phyloP scores from a whole-genome alignment of 2,888 invertebrate species.

The Amorpha juglandis region DNA sequence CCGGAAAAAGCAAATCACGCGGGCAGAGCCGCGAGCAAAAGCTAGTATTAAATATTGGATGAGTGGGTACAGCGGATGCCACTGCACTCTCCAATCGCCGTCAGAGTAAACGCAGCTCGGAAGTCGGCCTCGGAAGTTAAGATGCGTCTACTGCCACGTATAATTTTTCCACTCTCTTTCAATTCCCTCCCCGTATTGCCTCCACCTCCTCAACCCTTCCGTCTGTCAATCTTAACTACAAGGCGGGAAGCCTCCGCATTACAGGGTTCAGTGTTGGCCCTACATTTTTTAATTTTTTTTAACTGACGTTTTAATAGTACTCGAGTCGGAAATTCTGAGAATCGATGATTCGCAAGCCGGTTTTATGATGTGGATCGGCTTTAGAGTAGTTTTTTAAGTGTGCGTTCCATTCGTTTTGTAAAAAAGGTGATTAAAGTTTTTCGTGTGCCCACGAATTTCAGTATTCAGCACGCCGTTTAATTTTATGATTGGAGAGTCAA shows the following conservation, averaged over 20 bases:
- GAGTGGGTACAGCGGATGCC: not conserved
- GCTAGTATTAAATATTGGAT: too few relatives aligned
- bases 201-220: slow-evolving; percentile 70
- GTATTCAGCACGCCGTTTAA: slow-evolving; percentile 21
- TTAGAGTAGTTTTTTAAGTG: slow-evolving; percentile 43
- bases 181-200: slow-evolving; percentile 68
- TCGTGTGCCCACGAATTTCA: slow-evolving; percentile 26
- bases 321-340: slow-evolving; percentile 58
- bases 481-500: slow-evolving; percentile 22
- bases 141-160: slow-evolving; percentile 82
- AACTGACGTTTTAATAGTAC: slow-evolving; percentile 71
- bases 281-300: slow-evolving; percentile 64
- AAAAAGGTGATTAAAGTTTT: slow-evolving; percentile 34
- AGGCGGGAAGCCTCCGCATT: slow-evolving; percentile 68
- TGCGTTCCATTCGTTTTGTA: slow-evolving; percentile 36
- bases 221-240: slow-evolving; percentile 84
- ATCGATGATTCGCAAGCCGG: slow-evolving; percentile 65
- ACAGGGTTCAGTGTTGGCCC: slow-evolving; percentile 70
- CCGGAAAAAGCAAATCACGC: too few relatives aligned
- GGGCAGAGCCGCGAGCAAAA: too few relatives aligned
- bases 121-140: slow-evolving; percentile 77
- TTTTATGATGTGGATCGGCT: slow-evolving; percentile 38
- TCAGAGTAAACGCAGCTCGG: slow-evolving; percentile 56
- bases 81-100: slow-evolving; percentile 36
- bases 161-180: slow-evolving; percentile 82